phyloP scores from a whole-genome alignment of 2,797 vertebrate species.

The Spinus pinus region DNA sequence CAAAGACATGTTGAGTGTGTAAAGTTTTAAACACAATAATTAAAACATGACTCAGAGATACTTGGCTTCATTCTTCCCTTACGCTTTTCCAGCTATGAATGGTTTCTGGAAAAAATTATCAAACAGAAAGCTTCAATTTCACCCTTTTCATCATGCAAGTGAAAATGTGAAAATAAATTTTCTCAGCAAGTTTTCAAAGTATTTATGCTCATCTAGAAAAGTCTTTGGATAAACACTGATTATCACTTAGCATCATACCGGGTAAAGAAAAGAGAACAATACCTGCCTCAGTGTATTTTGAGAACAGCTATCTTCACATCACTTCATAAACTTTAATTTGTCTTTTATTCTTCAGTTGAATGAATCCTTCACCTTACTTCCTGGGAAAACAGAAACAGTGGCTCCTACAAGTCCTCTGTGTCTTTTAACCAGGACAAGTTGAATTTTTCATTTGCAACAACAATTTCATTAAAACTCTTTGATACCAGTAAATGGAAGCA shows the following conservation, averaged over 20 bases:
- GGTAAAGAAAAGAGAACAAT: constrained; percentile 40
- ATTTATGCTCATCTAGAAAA: neutral
- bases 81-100: neutral
- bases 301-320: constrained; percentile 42
- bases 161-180: constrained; percentile 15
- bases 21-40: neutral
- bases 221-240: neutral
- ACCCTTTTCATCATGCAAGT: neutral
- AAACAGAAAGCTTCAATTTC: neutral
- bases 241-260: neutral
- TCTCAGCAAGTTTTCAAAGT: constrained; percentile 23
- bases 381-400: neutral
- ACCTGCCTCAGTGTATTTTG: neutral
- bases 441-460: neutral
- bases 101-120: constrained; percentile 46
- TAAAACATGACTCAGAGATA: neutral
- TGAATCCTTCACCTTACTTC: neutral
- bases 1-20: neutral
- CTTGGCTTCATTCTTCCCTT: neutral
- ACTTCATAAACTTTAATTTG: neutral
- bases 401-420: neutral
- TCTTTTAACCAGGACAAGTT: neutral
- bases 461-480: neutral
- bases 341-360: neutral
- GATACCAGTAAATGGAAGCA: neutral